Evolutionary conservation across 2,113 vertebrate genomes (phyloP).

Genomic region (Cheirogaleus medius): DNA sequence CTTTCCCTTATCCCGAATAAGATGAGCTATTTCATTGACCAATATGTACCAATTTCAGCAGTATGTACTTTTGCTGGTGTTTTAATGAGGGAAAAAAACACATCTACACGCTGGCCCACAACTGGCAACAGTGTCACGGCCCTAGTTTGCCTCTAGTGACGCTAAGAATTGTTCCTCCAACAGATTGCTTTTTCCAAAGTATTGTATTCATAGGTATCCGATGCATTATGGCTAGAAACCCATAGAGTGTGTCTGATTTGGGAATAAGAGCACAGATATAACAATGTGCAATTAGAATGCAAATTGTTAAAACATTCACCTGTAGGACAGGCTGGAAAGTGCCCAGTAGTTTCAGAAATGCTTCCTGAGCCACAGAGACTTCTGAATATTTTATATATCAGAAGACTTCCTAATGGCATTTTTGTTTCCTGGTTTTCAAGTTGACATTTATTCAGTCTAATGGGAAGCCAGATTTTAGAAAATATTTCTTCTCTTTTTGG

Average conservation of each 20-base stretch:
- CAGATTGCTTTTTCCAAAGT: neutral
- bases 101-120: neutral
- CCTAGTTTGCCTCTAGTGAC: neutral
- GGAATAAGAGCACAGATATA: neutral
- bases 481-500: neutral
- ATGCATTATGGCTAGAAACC: neutral
- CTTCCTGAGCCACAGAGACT: neutral
- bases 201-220: neutral
- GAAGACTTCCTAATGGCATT: neutral
- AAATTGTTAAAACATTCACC: neutral
- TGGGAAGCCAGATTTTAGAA: conserved; percentile 22
- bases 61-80: neutral
- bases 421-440: conserved; percentile 36
- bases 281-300: neutral
- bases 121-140: fast-evolving
- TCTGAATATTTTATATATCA: conserved; percentile 47
- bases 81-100: neutral
- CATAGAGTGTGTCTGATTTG: neutral
- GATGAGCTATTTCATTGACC: neutral
- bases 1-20: neutral
- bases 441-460: conserved; percentile 47
- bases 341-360: neutral
- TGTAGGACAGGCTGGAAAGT: neutral
- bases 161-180: neutral
- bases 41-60: neutral